Evolutionary conservation across 2,797 vertebrate genomes (phyloP), one percentile per base, ranked within the genome.

Genomic region (Heteromormyrus szaboi): DNA sequence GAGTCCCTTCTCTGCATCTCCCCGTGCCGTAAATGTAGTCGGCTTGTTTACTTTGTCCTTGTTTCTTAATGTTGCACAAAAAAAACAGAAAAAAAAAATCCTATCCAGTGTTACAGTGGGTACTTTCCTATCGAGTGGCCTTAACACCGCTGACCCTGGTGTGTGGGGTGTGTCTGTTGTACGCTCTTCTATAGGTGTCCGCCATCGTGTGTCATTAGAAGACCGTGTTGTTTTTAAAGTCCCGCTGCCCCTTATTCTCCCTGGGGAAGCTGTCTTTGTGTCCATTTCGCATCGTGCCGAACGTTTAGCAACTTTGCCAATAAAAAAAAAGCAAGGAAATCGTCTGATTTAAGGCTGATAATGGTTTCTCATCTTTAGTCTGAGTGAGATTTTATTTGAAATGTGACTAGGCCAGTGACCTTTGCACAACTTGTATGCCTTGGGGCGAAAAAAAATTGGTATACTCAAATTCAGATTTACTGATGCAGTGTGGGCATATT

Each of bases 241-340:
- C 37, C 14, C 1, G 12, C 29, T 37, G 29, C 29, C 11, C 11
- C 12, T 37, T 14, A 17, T 68, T 33, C 3, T 33, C 11, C 4
- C 65, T 37, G 65, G 29, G 65, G 29, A 17, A 33, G 53, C 11
- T 8, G 85, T 41, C 12, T 86, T 56, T 54, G 85, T 33, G 51
- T 37, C 53, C 85, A 56, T 22, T 17, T 59, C 1, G 33, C 53
- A n/a, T 86, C 25, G 33, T 41, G 53, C n/a, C 9, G 9, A 87
- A 53, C 9, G 14, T 59, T 14, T 54, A 9, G 0, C 50, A 41
- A 8, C 25, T 54, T 25, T 56, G 56, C 51, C 29, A 86, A 59
- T 86, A 86, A 86, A 86, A 37, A n/a, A 59, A 79, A 68, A 68
- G 50, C 17, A n/a, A 79, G 44, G 17, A 79, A n/a, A 79, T 44